Evolutionary conservation across 2,888 invertebrate genomes (phyloP), one percentile per base, ranked within the genome.

Genomic region (Lycocerus yunnanus): DNA sequence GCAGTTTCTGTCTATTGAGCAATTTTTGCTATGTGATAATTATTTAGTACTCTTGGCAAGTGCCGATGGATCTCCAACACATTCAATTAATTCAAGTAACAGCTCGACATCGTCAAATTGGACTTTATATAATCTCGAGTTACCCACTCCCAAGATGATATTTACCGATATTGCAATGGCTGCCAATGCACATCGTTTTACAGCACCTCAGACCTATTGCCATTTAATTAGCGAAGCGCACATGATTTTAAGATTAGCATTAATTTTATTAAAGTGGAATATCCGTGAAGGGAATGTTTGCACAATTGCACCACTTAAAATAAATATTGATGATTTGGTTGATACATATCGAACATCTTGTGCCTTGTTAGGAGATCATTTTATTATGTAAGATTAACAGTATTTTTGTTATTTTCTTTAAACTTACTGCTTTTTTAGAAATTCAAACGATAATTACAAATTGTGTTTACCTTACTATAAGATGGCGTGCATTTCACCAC

Each of bases 211-310:
- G 58, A 92, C 93, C 2, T 94, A 94, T 83, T 89, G 91, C 74
- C 93, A 94, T 84, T 87, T 95, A 71, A 87, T 94, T 82, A 90
- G 91, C 80, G 94, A 95, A 85, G 93, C 93, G 5, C 93, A 93
- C 83, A 89, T 93, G 79, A 90, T 94, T 80, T 85, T 94, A 15
- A 86, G 91, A 73, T 83, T 89, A 21, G 86, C 88, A 1, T 83
- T 89, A 61, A 84, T 88, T 66, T 77, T 88, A 18, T 83, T 83
- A 59, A 82, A 83, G 75, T 87, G 86, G 86, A 76, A 80, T n/a
- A 80, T 83, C 68, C 81, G 81, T 3, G 87, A 87, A 10, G 84
- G 85, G 15, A 84, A 80, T 66, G 85, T 86, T 1, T 84, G 83
- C 68, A 77, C 83, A 27, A 80, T 84, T 14, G 78, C 76, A 16